Conservation (phyloP, 2,797 vertebrate genomes). For the Miichthys miiuy region DNA sequence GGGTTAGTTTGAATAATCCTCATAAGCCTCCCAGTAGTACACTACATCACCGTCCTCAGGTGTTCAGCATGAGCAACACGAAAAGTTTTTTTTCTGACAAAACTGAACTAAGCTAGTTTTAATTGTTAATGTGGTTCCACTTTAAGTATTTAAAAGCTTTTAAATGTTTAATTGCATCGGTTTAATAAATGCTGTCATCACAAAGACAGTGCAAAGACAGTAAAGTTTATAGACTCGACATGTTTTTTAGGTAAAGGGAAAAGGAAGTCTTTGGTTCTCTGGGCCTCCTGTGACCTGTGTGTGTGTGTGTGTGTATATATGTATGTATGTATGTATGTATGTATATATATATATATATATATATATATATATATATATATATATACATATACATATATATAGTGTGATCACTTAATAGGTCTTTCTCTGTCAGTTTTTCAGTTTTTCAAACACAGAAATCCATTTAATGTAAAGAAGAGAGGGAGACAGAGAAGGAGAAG, state of each 20-base stretch:
- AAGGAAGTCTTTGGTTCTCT: neutral
- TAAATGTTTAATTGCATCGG: neutral
- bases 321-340: no score
- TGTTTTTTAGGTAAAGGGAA: neutral
- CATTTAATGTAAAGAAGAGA: constrained; percentile 17
- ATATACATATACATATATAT: no score
- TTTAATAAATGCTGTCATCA: constrained; percentile 3
- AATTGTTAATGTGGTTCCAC: constrained; percentile 16
- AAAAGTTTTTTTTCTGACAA: constrained; percentile 16
- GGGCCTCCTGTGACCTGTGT: no score
- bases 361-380: no score
- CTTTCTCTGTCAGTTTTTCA: constrained; percentile 27
- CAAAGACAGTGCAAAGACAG: neutral
- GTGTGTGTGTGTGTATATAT: no score
- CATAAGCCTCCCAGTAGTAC: constrained; percentile 1
- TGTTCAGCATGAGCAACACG: neutral
- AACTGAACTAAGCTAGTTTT: constrained; percentile 12
- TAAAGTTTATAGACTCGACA: neutral
- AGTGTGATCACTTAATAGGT: constrained; percentile 22
- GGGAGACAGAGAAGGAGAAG: neutral
- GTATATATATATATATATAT: no score
- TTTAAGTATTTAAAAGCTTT: neutral
- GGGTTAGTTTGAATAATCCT: constrained; percentile 22
- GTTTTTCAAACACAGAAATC: constrained; percentile 7
- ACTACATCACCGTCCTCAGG: constrained; percentile 1